Base-by-base conservation (phyloP, 1,140 invertebrate species). In the Hycleus phaleratus region DNA sequence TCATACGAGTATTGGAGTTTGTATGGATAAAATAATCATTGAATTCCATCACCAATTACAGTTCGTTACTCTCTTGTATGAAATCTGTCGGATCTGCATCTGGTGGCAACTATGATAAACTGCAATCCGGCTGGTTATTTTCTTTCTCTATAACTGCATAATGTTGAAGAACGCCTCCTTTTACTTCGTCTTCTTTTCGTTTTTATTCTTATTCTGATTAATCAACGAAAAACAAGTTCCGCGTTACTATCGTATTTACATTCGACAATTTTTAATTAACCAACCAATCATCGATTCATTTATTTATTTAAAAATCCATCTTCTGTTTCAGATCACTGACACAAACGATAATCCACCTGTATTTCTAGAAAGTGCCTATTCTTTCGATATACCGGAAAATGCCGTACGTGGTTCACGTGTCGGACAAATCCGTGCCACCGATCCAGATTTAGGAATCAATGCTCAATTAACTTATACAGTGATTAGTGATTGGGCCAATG, bases 311-410 rank as follows among this genome's bases (percentile, higher is more conserved):
- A 49, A n/a, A n/a, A 49, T 63, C 7, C 32, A 5, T 32, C 7
- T 65, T 61, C 56, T 68, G 40, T 77, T 75, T 44, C 78, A 93
- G 91, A 88, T 96, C 32, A 87, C 82, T 0, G 93, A 97, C 71
- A 89, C 89, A 4, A 98, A 97, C 71, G 94, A 97, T 79, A 95
- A 96, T 73, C 84, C 90, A 2, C 95, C 95, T 1, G 76, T 82
- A n/a, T 97, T 97, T 75, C 79, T 84, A 49, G 86, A 89, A 64
- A 80, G 75, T 46, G 87, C 87, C 0, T 95, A 95, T 71, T 93
- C 91, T 7, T 93, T 94, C 71, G 91, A 93, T 68, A 85, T 97
- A 11, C 80, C 84, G 0, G 94, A 97, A 74, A 90, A 93, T 72
- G 84, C 88, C 8, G 79, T 81, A 24, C 78, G 90, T 6, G 91